A percentile compares a stretch with the other conserved stretches of the same genome.
Evolutionary conservation across 2,888 invertebrate genomes (phyloP).

Genomic region (Cantharis rufa): DNA sequence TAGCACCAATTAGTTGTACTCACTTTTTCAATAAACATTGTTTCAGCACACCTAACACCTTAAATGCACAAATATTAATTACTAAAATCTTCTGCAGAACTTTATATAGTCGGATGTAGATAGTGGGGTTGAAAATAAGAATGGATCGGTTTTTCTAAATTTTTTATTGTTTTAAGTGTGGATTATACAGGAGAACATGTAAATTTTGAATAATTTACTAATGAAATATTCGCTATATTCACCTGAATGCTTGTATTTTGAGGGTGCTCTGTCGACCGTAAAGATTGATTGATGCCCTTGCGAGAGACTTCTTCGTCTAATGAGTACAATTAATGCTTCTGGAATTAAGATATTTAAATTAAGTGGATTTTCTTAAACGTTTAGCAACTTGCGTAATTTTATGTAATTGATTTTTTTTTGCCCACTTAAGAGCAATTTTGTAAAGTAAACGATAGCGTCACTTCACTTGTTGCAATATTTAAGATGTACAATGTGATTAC

Average conservation of each 20-base stretch:
- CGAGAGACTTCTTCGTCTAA: slow-evolving; percentile 44
- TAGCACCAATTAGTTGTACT: background rate
- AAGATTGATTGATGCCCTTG: slow-evolving; percentile 55
- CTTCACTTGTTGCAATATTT: background rate
- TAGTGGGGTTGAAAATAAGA: slow-evolving; percentile 36
- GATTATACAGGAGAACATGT: slow-evolving; percentile 36
- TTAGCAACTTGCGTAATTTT: background rate
- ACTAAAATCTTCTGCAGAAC: slow-evolving; percentile 25
- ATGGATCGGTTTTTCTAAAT: slow-evolving; percentile 36
- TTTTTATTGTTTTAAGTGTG: slow-evolving; percentile 45
- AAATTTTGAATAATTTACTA: slow-evolving; percentile 36
- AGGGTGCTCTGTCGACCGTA: slow-evolving; percentile 49
- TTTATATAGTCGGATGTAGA: slow-evolving; percentile 34
- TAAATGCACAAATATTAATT: slow-evolving; percentile 18
- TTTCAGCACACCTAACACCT: background rate
- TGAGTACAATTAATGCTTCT: slow-evolving; percentile 44
- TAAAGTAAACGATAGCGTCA: background rate
- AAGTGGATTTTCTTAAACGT: background rate
- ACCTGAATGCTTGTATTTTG: slow-evolving; percentile 42
- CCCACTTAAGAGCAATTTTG: background rate
- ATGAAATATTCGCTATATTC: slow-evolving; percentile 35
- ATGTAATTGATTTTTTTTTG: background rate
- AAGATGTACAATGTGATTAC: background rate
- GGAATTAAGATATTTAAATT: slow-evolving; percentile 26
- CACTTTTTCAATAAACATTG: background rate